phyloP scores from a whole-genome alignment of 2,797 vertebrate species.

The Lutjanus campechanus region DNA sequence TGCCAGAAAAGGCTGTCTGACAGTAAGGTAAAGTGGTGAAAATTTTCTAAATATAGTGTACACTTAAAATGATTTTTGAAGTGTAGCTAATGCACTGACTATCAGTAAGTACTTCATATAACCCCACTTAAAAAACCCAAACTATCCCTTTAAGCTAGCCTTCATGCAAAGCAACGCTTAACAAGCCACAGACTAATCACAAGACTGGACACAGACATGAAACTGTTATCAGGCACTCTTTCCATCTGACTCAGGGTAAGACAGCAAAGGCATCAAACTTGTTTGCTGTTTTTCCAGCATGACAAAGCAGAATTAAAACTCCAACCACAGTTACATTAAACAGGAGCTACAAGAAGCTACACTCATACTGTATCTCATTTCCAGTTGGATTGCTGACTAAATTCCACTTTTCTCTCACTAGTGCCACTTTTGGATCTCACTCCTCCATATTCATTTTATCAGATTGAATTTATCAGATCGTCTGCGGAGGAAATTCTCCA shows the following conservation, averaged over 20 bases:
- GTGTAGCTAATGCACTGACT: too few relatives aligned
- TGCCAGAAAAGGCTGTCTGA: too few relatives aligned
- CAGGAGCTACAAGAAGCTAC: background rate
- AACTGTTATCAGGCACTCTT: background rate
- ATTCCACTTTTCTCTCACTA: background rate
- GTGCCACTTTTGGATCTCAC: background rate
- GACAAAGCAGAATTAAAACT: background rate
- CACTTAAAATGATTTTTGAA: too few relatives aligned
- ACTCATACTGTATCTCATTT: background rate
- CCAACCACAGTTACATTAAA: background rate
- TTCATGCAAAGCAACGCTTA: background rate
- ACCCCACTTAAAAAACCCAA: too few relatives aligned
- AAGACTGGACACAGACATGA: background rate
- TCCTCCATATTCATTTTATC: conserved; percentile 1
- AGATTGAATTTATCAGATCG: background rate
- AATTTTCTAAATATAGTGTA: too few relatives aligned
- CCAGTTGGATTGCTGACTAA: background rate
- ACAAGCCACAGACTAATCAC: background rate
- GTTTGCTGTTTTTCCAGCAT: background rate
- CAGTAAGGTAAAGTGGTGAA: too few relatives aligned
- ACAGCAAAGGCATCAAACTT: background rate
- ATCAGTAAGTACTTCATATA: too few relatives aligned
- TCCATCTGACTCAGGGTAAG: background rate
- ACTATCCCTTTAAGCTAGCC: too few relatives aligned
- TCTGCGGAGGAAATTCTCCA: conserved; percentile 3